These are phyloP conservation scores for Circaetus cinerascens DNA, from an alignment of 2,113 vertebrate genomes.

Conservation along the genomic window DNA sequence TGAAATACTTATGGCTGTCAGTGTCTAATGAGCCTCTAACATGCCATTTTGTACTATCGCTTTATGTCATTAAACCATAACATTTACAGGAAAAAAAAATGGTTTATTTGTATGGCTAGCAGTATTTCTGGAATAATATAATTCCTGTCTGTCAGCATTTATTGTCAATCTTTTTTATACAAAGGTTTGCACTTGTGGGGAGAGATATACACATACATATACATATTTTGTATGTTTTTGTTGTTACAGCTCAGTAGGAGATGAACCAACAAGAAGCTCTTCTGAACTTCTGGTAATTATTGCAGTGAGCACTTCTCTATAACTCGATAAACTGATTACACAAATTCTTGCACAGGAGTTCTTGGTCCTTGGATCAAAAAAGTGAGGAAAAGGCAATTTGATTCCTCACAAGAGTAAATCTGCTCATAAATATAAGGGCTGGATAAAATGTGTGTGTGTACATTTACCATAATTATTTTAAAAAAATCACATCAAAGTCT, in stretches of 20 bases:
- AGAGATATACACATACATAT: neutral
- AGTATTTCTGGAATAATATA: neutral
- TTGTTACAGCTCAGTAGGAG: neutral
- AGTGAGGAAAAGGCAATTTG: neutral
- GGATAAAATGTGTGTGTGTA: neutral
- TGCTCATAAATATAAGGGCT: neutral
- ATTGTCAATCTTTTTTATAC: neutral
- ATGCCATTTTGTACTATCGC: neutral
- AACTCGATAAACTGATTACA: neutral
- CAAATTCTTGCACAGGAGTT: neutral
- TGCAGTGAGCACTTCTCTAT: neutral
- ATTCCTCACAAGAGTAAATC: neutral
- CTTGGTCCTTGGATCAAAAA: neutral
- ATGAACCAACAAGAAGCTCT: neutral
- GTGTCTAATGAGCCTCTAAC: neutral
- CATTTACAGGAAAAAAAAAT: neutral
- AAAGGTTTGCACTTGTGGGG: neutral
- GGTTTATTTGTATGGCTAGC: neutral
- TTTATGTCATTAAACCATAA: neutral
- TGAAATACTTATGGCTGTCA: slow-evolving; percentile 15
- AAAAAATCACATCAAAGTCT: neutral
- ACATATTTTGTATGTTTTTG: neutral
- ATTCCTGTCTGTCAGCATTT: neutral
- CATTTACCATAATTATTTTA: neutral
- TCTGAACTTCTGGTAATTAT: neutral